Percentiles rank a stretch among this genome's conserved stretches.
phyloP scores from a whole-genome alignment of 2,888 invertebrate species.

The Eilema depressum region DNA sequence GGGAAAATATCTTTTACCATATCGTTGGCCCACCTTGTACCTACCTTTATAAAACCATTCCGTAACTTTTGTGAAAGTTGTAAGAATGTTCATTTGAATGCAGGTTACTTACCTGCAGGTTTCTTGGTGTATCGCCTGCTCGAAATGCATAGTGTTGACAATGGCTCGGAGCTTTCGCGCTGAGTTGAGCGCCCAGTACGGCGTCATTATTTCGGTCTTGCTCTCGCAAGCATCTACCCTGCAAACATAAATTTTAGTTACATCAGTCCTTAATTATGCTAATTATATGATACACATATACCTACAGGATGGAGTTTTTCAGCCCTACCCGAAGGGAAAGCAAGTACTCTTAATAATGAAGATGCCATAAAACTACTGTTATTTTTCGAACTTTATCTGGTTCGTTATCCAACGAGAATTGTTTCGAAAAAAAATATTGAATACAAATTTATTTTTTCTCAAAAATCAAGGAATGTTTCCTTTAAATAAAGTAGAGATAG shows the following conservation, averaged over 20 bases:
- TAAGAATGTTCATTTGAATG: constrained; percentile 30
- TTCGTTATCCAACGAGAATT: too few species aligned
- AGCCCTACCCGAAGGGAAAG: too few species aligned
- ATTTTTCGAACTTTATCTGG: too few species aligned
- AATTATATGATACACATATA: neutral
- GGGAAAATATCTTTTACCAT: constrained; percentile 5
- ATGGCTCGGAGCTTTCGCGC: constrained; percentile 96
- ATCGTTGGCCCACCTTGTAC: neutral
- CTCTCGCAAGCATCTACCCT: constrained; percentile 96
- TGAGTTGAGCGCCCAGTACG: constrained; percentile 97
- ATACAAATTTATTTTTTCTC: too few species aligned
- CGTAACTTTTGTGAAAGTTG: constrained; percentile 3
- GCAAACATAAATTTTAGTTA: constrained; percentile 51
- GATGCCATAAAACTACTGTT: too few species aligned
- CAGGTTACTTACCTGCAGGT: constrained; percentile 94
- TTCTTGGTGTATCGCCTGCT: constrained; percentile 98
- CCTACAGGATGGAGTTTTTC: too few species aligned
- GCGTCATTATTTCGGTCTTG: constrained; percentile 96
- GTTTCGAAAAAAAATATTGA: too few species aligned
- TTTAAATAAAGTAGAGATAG: too few species aligned
- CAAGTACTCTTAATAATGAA: too few species aligned
- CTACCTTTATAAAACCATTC: neutral
- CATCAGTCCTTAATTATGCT: neutral
- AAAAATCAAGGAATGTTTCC: too few species aligned
- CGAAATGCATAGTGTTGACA: constrained; percentile 97